Base-by-base conservation (phyloP, 2,113 vertebrate species). In the Coracopsis vasa region DNA sequence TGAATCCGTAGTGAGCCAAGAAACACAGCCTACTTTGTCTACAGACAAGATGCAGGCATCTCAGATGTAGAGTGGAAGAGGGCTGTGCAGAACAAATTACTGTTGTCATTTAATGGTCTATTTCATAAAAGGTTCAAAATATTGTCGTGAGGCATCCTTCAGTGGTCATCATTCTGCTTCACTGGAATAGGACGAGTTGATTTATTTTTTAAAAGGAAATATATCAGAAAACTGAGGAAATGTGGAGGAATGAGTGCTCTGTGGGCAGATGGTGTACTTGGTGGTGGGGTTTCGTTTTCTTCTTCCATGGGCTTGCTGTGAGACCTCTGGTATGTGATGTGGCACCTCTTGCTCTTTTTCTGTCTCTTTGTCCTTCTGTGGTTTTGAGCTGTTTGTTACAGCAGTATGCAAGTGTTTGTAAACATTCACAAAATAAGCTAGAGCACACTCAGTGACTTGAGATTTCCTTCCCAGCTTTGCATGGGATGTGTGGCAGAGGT, bases 1-100 rank as follows among this genome's bases (percentile, higher is more conserved):
- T 56, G 60, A 92, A 81, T 84, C 27, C 50, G 42, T 35, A 58
- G 73, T 88, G 94, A 94, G 82, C 94, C 92, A 94, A 86, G 64
- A 94, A 94, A 86, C 51, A 65, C 75, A 86, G 5, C 75, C 92
- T 95, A 61, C 92, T 83, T 78, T 51, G 19, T 88, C 56, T 75
- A 3, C 4, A 6, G 92, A 69, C 61, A 86, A 81, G 78, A 93
- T 33, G 24, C n/a, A 54, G 0, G 1, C 29, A 37, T 48, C 65
- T 71, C 42, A 83, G 90, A 88, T 12, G 9, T 65, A 23, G 69
- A 37, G 44, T 56, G 65, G 33, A 80, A 92, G 39, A 31, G 65
- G 73, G 31, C 75, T 42, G 23, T 74, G 54, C 42, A 75, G 51
- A 92, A 72, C 25, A 51, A 92, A 88, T 64, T 37, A 7, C 45